Evolutionary conservation across 2,888 invertebrate species (phyloP).

Genomic region (Lithosia quadra): DNA sequence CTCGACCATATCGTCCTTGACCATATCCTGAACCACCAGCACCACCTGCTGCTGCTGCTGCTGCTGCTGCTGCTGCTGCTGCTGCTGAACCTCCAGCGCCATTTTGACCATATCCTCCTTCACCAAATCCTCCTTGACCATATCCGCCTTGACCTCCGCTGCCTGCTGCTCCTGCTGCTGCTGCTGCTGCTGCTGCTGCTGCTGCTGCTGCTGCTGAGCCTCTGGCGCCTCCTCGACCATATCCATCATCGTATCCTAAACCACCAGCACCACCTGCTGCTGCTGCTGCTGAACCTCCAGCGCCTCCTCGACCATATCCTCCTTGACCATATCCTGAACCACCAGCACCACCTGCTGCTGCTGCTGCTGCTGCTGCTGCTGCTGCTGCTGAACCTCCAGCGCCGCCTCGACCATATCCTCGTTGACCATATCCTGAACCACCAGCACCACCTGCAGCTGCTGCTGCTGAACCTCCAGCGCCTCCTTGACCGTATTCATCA

Average conservation of each 20-base stretch:
- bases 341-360: conserved; percentile 11
- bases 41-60: conserved; percentile 15
- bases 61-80: conserved; percentile 13
- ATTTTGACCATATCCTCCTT: no score
- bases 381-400: conserved; percentile 18
- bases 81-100: not conserved
- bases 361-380: conserved; percentile 6
- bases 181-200: conserved; percentile 21
- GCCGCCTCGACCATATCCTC: conserved; percentile 14
- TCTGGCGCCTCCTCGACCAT: not conserved
- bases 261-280: conserved; percentile 18
- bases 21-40: no score
- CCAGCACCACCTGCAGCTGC: conserved; percentile 11
- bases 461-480: conserved; percentile 18
- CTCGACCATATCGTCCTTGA: no score
- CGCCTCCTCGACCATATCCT: not conserved
- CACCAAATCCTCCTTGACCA: no score
- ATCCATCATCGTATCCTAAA: conserved; percentile 3
- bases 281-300: no score
- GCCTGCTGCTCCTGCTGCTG: conserved; percentile 8
- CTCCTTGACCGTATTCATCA: conserved; percentile 13
- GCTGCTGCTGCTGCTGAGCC: conserved; percentile 15
- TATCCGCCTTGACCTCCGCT: no score
- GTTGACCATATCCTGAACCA: not conserved
- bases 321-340: conserved; percentile 1